Base-by-base conservation (phyloP, 2,888 invertebrate genomes). In the Epiblema foenella region DNA sequence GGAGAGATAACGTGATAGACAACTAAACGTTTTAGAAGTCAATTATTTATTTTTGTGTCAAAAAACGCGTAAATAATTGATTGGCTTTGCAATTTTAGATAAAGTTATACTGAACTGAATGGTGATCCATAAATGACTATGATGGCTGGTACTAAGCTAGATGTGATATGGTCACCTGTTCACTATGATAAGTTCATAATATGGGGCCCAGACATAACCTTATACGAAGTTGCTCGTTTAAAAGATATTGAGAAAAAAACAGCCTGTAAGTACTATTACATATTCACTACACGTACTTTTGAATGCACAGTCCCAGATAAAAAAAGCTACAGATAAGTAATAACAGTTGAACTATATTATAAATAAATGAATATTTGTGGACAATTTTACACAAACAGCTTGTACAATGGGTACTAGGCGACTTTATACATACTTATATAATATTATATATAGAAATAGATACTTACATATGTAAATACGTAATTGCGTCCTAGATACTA, bases 101-200 rank as follows among this genome's bases (percentile, higher is more conserved):
- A 11, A 0, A 15, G 17, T 51, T 33, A n/a, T 24, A 20, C 7
- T 56, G 17, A 12, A 17, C 37, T 60, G 60, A 8, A 11, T n/a
- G 18, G 46, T 20, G 8, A 20, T n/a, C 18, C 18, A 18, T 71
- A 62, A 71, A 62, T 12, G 17, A 56, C 49, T 62, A 84, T 77
- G 73, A 91, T 91, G 89, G 87, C 91, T 20, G 85, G 86, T 65
- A 81, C 80, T 73, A 96, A 96, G 88, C 93, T 97, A 76, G 98
- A 98, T 82, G 95, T 98, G 46, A 95, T 96, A 82, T 98, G 98
- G 98, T 97, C 98, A 39, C 98, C 98, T 0, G 95, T 96, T 42
- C 93, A 93, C 73, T 86, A 90, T 56, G 89, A 98, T 81, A 97
- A 97, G 84, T 98, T 98, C 84, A 95, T 98, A 76, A 96, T 98